Base-by-base conservation (phyloP, 2,797 vertebrate genomes). In the Tangara arthus region DNA sequence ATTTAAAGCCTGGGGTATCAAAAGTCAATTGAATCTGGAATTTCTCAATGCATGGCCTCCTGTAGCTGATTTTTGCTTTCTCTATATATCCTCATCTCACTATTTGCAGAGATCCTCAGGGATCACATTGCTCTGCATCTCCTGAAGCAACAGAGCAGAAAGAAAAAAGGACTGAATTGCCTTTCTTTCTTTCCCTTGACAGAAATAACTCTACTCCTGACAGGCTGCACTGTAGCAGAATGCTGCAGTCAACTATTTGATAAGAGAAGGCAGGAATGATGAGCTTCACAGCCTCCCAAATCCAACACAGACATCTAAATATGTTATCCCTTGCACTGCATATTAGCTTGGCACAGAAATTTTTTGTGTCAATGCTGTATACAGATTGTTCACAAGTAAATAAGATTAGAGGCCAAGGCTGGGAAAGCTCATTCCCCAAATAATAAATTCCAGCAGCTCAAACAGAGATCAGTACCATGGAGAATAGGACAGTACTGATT, bases 61-160 rank as follows among this genome's bases (percentile, higher is more conserved):
- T 82, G 46, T 16, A 66, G 78, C 47, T 65, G 42, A 78, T 80
- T 95, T 92, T 34, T 3, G 1, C 44, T 37, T 82, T 85, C 35
- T 26, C 60, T 66, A 12, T 53, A 68, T 70, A 89, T 87, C 42
- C 71, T 85, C 41, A 68, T 72, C 57, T 89, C 6, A 4, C 44
- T 85, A 13, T 46, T 64, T 68, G 11, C 23, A 4, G 68, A 90
- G 64, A 93, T 92, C 87, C 83, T 93, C 39, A 12, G 72, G 91
- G 91, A 94, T 94, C 87, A 70, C 42, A 57, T 80, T 73, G 70
- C 57, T 85, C 89, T 81, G 65, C 66, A 71, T 71, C 89, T 95
- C 68, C 64, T 82, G 56, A 68, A 91, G 81, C 78, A 81, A 21
- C 75, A 77, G 71, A 91, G 61, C 78, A 94, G 75, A 90, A 92